These are phyloP conservation scores for Ganaspis sp. DNA, from an alignment of 1,140 invertebrate genomes.

Conservation along the genomic window DNA sequence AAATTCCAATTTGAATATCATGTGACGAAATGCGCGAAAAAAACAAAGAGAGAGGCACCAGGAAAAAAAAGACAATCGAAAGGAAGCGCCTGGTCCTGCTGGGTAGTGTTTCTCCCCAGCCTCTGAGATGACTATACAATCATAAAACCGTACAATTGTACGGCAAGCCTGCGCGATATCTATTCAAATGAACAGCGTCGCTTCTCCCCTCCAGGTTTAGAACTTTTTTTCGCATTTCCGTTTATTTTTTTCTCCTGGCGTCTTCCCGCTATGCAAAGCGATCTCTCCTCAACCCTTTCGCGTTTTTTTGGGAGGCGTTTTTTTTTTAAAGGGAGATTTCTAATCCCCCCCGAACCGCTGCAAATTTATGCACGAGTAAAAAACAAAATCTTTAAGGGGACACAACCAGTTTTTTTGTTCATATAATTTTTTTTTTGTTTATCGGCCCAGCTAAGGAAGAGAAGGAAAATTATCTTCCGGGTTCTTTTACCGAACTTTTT, in stretches of 20 bases:
- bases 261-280: constrained; percentile 59
- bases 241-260: constrained; percentile 60
- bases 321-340: background rate
- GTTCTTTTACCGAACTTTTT: constrained; percentile 45
- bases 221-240: constrained; percentile 67
- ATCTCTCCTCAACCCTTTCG: constrained; percentile 64
- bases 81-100: constrained; percentile 33
- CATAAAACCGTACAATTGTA: constrained; percentile 12
- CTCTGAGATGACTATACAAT: constrained; percentile 26
- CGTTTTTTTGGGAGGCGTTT: constrained; percentile 48
- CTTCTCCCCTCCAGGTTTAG: constrained; percentile 40
- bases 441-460: constrained; percentile 28
- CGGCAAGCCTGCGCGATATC: constrained; percentile 48
- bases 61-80: constrained; percentile 35
- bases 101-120: constrained; percentile 17
- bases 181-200: constrained; percentile 69
- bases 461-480: constrained; percentile 56
- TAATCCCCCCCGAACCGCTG: background rate
- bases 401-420: constrained; percentile 34
- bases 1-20: constrained; percentile 52
- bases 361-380: constrained; percentile 48
- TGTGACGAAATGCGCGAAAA: constrained; percentile 30
- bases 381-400: constrained; percentile 61
- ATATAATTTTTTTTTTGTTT: constrained; percentile 37
- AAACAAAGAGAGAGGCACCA: constrained; percentile 30